Evolutionary conservation across 2,113 vertebrate genomes (phyloP).

Genomic region (Aix galericulata): DNA sequence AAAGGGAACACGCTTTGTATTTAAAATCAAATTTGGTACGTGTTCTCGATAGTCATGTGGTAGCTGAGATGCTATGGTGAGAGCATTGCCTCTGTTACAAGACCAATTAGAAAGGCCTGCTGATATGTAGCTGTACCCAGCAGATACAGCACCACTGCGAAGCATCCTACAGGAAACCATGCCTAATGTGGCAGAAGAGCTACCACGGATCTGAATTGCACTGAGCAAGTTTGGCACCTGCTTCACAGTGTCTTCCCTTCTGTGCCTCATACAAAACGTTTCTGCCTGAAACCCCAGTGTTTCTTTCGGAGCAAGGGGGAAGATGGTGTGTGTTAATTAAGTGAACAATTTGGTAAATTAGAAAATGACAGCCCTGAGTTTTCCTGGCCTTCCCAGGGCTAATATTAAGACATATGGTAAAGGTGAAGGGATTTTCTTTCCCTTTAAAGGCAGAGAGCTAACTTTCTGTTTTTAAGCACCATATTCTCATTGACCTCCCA

Average conservation of each 20-base stretch:
- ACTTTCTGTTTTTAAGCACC: not conserved
- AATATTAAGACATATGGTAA: rapidly evolving
- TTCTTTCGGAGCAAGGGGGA: not conserved
- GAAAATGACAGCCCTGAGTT: not conserved
- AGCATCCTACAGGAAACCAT: rapidly evolving
- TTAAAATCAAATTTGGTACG: not conserved
- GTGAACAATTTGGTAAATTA: rapidly evolving
- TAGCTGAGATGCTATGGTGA: rapidly evolving
- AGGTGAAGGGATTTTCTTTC: not conserved
- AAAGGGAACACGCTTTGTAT: not conserved
- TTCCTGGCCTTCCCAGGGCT: not conserved
- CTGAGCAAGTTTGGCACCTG: not conserved
- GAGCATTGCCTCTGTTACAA: rapidly evolving
- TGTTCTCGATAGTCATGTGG: not conserved
- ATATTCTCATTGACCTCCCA: not conserved
- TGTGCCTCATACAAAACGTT: not conserved
- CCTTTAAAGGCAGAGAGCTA: not conserved
- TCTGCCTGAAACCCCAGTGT: not conserved
- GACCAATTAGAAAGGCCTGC: rapidly evolving
- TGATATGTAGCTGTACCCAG: rapidly evolving
- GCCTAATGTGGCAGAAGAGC: rapidly evolving
- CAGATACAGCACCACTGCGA: rapidly evolving
- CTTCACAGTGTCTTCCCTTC: rapidly evolving
- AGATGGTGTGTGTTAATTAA: rapidly evolving
- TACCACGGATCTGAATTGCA: rapidly evolving